Percentiles rank a stretch among this genome's conserved stretches.
These are phyloP conservation scores for Cochlearius cochlearius DNA, from an alignment of 2,113 vertebrate species.

Conservation along the genomic window DNA sequence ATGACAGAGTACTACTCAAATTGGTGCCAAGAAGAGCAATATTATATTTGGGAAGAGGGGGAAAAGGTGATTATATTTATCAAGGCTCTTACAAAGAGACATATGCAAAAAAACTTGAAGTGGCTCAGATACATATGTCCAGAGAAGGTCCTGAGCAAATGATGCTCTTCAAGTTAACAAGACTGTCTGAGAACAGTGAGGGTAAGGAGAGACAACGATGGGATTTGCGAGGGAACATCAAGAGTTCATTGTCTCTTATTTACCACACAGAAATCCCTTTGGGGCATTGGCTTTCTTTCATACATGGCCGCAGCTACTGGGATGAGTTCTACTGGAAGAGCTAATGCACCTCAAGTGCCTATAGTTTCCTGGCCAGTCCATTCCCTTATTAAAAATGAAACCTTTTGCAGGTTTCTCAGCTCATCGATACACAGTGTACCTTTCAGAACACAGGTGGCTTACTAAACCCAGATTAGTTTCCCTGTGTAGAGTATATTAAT, in stretches of 20 bases:
- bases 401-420: background rate
- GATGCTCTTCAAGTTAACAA: background rate
- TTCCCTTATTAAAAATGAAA: background rate
- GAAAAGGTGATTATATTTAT: background rate
- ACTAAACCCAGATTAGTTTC: background rate
- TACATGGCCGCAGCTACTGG: background rate
- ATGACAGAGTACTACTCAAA: background rate
- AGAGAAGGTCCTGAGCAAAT: background rate
- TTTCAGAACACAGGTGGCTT: background rate
- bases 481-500: background rate
- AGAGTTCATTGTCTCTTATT: background rate
- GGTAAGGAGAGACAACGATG: background rate
- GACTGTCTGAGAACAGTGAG: background rate
- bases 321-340: background rate
- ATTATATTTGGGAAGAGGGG: background rate
- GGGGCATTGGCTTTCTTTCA: background rate
- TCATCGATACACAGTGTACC: background rate
- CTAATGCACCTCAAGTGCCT: background rate
- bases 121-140: background rate
- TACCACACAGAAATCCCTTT: background rate
- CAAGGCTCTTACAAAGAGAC: background rate
- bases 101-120: background rate
- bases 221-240: background rate
- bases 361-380: background rate
- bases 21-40: background rate